Percentiles rank a stretch among this genome's conserved stretches.
These are phyloP conservation scores for Nasonia giraulti DNA, from an alignment of 1,140 invertebrate genomes.

Conservation along the genomic window DNA sequence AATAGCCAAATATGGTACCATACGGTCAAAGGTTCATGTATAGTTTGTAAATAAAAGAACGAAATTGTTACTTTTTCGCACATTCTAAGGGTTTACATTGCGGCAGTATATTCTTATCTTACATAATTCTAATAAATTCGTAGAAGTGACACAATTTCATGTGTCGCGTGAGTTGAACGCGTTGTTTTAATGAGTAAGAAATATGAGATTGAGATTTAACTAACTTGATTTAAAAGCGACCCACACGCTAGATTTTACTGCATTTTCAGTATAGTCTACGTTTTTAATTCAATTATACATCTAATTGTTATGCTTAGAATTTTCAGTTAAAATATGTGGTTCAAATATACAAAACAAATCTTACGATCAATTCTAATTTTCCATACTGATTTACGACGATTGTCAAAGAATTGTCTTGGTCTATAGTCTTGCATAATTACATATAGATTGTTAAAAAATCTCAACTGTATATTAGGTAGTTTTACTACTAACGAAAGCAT, in stretches of 20 bases:
- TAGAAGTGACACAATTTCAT: not conserved
- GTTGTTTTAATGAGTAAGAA: constrained; percentile 32
- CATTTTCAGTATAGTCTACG: not conserved
- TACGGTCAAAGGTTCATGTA: not conserved
- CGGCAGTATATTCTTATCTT: not conserved
- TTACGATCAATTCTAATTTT: not conserved
- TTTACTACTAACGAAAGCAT: not conserved
- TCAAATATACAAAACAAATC: too few species aligned
- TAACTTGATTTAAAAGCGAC: constrained; percentile 26
- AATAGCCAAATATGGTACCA: too few species aligned
- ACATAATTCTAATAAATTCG: constrained; percentile 14
- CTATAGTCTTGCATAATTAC: too few species aligned
- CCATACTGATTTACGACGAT: not conserved
- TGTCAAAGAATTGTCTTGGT: too few species aligned
- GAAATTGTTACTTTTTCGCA: not conserved
- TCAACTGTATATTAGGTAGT: too few species aligned
- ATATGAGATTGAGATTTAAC: constrained; percentile 20
- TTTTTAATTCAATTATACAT: constrained; percentile 31
- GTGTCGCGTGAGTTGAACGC: constrained; percentile 18
- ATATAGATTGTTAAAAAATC: too few species aligned
- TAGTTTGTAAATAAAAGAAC: not conserved
- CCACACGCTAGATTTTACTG: constrained; percentile 8
- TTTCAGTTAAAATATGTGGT: not conserved
- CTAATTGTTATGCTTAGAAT: too few species aligned
- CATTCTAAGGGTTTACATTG: not conserved